Evolutionary conservation across 1,140 invertebrate species (phyloP).

Genomic region (Drosophila repleta): DNA sequence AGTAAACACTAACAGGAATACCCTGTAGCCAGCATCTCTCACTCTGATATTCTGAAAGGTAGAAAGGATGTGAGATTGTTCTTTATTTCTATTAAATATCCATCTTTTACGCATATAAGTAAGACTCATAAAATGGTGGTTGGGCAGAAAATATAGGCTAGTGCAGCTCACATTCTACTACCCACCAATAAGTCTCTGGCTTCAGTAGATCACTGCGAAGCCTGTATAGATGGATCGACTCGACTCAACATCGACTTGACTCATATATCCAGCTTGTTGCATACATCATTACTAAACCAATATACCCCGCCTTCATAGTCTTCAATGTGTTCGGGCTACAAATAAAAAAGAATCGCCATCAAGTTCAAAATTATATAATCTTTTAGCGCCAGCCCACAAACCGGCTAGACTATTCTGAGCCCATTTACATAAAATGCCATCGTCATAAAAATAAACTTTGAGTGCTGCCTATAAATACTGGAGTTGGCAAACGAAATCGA

Average conservation of each 20-base stretch:
- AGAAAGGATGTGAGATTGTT: too few relatives aligned
- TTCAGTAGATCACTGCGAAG: too few relatives aligned
- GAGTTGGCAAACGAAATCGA: conserved; percentile 8
- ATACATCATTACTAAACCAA: neutral
- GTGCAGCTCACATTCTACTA: too few relatives aligned
- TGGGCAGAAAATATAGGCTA: too few relatives aligned
- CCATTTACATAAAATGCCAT: conserved; percentile 29
- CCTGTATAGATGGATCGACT: too few relatives aligned
- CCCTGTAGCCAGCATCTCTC: too few relatives aligned
- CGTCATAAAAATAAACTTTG: conserved; percentile 18
- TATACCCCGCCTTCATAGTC: neutral
- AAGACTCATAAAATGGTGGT: too few relatives aligned
- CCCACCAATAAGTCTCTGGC: too few relatives aligned
- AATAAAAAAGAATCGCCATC: conserved; percentile 30
- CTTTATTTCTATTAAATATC: too few relatives aligned
- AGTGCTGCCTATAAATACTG: conserved; percentile 12
- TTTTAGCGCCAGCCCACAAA: conserved; percentile 22
- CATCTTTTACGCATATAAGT: too few relatives aligned
- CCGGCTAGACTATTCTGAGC: conserved; percentile 20
- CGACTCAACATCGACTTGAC: too few relatives aligned
- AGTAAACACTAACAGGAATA: neutral
- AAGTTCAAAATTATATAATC: conserved; percentile 30
- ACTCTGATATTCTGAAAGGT: too few relatives aligned
- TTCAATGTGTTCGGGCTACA: neutral
- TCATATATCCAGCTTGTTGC: neutral